Evolutionary conservation across 2,888 invertebrate genomes (phyloP).

Genomic region (Tetanocera ferruginea): DNA sequence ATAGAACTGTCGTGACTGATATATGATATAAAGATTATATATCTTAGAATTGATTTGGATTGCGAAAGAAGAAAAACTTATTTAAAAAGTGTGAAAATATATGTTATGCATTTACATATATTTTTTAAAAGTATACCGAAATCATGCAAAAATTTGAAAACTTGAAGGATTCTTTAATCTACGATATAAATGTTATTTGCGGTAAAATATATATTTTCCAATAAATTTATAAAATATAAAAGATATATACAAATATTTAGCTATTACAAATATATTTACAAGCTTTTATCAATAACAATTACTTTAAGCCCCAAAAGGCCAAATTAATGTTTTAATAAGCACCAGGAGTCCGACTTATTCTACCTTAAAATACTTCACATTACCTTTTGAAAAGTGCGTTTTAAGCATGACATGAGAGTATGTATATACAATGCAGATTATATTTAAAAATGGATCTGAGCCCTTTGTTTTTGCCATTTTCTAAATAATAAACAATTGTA

Average conservation of each 20-base stretch:
- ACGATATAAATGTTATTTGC: background rate
- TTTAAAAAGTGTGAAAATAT: slow-evolving; percentile 51
- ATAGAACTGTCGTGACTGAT: background rate
- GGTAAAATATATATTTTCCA: slow-evolving; percentile 55
- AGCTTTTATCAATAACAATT: too few species aligned
- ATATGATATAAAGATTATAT: background rate
- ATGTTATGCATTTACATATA: slow-evolving; percentile 49
- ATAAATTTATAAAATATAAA: slow-evolving; percentile 44
- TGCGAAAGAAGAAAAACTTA: slow-evolving; percentile 49
- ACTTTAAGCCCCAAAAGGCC: too few species aligned
- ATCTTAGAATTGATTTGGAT: slow-evolving; percentile 25
- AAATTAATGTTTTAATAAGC: too few species aligned
- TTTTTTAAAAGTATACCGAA: background rate
- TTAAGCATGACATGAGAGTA: background rate
- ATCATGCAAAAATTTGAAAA: slow-evolving; percentile 17
- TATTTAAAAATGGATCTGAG: background rate
- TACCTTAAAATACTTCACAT: too few species aligned
- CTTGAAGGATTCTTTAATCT: background rate
- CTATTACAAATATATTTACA: too few species aligned
- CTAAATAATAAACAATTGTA: background rate
- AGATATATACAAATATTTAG: background rate
- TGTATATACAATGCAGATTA: background rate
- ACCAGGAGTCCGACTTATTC: too few species aligned
- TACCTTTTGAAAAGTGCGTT: background rate
- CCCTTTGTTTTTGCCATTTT: too few species aligned